These are phyloP conservation scores for Sarcophaga carnaria DNA, from an alignment of 2,888 invertebrate species.

Conservation along the genomic window DNA sequence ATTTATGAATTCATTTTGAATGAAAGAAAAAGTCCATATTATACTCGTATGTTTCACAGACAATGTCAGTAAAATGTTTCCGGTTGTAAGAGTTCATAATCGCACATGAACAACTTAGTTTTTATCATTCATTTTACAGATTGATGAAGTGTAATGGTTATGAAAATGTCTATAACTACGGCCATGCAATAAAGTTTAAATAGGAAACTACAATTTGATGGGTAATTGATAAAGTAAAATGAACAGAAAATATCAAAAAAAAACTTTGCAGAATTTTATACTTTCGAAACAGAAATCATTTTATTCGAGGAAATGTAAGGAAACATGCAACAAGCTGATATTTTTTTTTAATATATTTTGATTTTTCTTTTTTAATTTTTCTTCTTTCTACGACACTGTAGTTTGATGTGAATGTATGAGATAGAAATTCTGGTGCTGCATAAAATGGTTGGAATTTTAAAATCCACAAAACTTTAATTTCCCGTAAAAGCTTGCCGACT, in stretches of 20 bases:
- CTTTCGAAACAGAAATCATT: conserved; percentile 7
- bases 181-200: conserved; percentile 17
- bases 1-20: conserved; percentile 20
- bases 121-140: conserved; percentile 60
- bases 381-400: conserved; percentile 2
- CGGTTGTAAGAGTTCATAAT: conserved; percentile 65
- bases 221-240: conserved; percentile 55
- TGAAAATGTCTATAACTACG: conserved; percentile 44
- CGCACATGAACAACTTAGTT: conserved; percentile 67
- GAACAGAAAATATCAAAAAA: conserved; percentile 21
- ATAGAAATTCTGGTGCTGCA: not conserved
- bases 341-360: conserved; percentile 40
- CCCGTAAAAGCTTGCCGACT: conserved; percentile 77
- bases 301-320: not conserved
- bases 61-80: conserved; percentile 59
- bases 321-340: conserved; percentile 60
- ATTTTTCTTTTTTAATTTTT: conserved; percentile 51
- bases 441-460: conserved; percentile 27
- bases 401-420: no score
- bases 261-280: conserved; percentile 36
- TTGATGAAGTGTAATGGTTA: conserved; percentile 67
- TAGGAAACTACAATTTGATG: conserved; percentile 29
- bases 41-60: conserved; percentile 42
- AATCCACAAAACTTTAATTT: conserved; percentile 79
- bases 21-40: conserved; percentile 41